Evolutionary conservation across 2,888 invertebrate genomes (phyloP).

Genomic region (Crossocerus cetratus): DNA sequence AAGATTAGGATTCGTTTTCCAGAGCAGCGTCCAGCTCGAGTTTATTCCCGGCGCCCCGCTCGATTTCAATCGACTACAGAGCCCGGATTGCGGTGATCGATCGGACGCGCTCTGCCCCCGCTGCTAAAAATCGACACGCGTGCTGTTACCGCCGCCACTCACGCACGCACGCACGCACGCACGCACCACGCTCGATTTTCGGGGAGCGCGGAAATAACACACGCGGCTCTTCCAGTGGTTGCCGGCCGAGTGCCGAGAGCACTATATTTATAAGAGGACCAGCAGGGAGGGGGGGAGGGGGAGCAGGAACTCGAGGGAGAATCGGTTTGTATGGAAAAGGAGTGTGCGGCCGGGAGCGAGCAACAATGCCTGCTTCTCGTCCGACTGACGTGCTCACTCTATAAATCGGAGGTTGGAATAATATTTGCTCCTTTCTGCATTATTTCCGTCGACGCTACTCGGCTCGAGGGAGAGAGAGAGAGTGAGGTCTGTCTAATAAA

Average conservation of each 20-base stretch:
- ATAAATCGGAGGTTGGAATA: constrained; percentile 69
- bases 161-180: too few relatives aligned
- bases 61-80: too few relatives aligned
- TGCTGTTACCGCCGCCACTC: too few relatives aligned
- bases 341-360: background rate
- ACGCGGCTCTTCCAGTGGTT: too few relatives aligned
- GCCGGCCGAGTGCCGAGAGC: background rate
- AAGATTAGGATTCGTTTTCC: too few relatives aligned
- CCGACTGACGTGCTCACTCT: constrained; percentile 65
- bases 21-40: too few relatives aligned
- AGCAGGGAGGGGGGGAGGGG: background rate
- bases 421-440: constrained; percentile 66
- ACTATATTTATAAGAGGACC: background rate
- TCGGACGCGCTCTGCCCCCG: too few relatives aligned
- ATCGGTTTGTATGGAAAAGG: constrained; percentile 9
- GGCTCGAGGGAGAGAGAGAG: background rate
- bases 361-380: constrained; percentile 62
- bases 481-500: background rate
- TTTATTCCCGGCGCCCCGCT: too few relatives aligned
- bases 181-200: too few relatives aligned
- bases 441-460: constrained; percentile 54
- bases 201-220: background rate
- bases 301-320: constrained; percentile 5
- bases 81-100: too few relatives aligned
- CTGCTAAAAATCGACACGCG: too few relatives aligned